These are phyloP conservation scores for Hypolimnas misippus DNA, from an alignment of 2,888 invertebrate species.

Conservation along the genomic window DNA sequence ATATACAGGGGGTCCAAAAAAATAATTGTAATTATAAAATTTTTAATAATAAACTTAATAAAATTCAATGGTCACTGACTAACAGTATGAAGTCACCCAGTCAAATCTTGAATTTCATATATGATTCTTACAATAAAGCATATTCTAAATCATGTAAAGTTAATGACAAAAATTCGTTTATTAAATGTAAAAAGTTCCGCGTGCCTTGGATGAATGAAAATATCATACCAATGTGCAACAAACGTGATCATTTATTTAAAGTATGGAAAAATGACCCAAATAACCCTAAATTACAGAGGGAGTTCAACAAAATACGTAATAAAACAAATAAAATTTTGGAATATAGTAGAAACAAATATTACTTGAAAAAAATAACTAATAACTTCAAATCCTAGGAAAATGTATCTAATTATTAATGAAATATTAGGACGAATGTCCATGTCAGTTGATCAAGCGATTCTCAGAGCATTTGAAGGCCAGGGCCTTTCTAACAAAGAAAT, in stretches of 20 bases:
- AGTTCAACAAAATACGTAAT: conserved; percentile 13
- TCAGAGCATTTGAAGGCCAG: not conserved
- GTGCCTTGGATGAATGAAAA: conserved; percentile 8
- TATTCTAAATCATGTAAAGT: not conserved
- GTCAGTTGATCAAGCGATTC: not conserved
- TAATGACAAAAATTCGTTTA: not conserved
- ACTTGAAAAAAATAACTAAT: conserved; percentile 6
- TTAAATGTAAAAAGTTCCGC: not conserved
- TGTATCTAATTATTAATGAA: conserved; percentile 6
- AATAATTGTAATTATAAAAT: conserved; percentile 13
- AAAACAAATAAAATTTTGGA: conserved; percentile 15
- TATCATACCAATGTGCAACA: conserved; percentile 4
- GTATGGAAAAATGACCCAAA: conserved; percentile 15
- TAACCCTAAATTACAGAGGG: not conserved
- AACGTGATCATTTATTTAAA: conserved; percentile 7
- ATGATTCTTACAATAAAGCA: not conserved
- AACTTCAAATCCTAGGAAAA: conserved; percentile 7
- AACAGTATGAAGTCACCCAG: conserved; percentile 6
- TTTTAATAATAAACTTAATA: conserved; percentile 1
- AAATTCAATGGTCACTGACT: conserved; percentile 1
- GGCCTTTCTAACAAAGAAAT: not conserved
- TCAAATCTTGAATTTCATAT: not conserved
- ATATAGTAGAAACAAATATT: conserved; percentile 11
- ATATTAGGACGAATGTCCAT: not conserved
- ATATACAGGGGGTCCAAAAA: conserved; percentile 24